A percentile compares a stretch with the other conserved stretches of the same genome.
These are phyloP conservation scores for Agrypnus murinus DNA, from an alignment of 2,888 invertebrate genomes.

Conservation along the genomic window DNA sequence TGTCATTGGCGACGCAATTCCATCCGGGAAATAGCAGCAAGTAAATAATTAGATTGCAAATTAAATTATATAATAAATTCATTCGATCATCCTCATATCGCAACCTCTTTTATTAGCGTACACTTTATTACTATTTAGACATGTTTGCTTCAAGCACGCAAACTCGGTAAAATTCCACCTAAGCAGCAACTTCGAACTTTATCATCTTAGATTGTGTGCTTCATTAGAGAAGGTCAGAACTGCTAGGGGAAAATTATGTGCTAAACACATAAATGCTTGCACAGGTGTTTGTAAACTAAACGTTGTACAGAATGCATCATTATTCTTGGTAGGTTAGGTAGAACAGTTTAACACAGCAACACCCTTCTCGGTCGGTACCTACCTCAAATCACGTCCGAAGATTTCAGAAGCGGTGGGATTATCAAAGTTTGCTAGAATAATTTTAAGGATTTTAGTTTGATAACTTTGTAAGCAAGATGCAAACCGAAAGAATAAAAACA, in stretches of 20 bases:
- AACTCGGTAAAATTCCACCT: not conserved
- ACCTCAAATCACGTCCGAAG: conserved; percentile 7
- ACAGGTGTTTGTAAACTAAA: conserved; percentile 32
- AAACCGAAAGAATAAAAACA: too few species aligned
- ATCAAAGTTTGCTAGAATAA: not conserved
- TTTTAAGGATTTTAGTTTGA: too few species aligned
- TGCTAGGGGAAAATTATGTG: conserved; percentile 1
- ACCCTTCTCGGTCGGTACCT: not conserved
- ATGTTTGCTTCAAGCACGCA: not conserved
- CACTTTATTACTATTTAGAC: not conserved
- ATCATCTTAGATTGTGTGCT: not conserved
- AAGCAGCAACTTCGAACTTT: not conserved
- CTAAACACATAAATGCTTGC: conserved; percentile 13
- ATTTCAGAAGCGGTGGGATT: conserved; percentile 8
- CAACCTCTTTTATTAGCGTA: not conserved
- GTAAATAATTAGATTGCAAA: conserved; percentile 23
- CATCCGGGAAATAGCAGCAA: conserved; percentile 20
- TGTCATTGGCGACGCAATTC: conserved; percentile 17
- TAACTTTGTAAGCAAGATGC: too few species aligned
- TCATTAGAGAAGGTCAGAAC: conserved; percentile 10
- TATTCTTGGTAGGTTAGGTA: conserved; percentile 22
- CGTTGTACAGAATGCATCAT: conserved; percentile 23
- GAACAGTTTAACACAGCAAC: conserved; percentile 15
- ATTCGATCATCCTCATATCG: not conserved
- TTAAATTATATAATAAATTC: conserved; percentile 13